phyloP scores from a whole-genome alignment of 2,888 invertebrate species.

The Eucera pruinosa region DNA sequence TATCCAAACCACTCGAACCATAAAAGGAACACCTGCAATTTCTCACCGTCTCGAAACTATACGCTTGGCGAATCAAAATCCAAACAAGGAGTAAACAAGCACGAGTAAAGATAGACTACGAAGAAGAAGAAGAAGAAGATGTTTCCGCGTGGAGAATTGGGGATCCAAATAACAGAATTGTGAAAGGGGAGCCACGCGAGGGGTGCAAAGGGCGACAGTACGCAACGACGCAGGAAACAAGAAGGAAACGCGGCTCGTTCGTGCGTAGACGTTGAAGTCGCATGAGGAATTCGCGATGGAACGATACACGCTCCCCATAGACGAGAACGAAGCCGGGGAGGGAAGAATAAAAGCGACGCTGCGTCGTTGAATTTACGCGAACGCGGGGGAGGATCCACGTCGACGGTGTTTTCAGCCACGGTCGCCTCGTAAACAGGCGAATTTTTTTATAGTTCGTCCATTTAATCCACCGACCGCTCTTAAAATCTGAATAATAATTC shows the following conservation, averaged over 20 bases:
- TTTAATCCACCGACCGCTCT: slow-evolving; percentile 28
- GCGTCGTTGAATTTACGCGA: slow-evolving; percentile 49
- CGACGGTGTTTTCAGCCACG: slow-evolving; percentile 14
- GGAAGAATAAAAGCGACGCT: slow-evolving; percentile 23
- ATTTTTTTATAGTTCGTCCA: slow-evolving; percentile 38
- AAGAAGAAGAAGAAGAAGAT: too few relatives aligned
- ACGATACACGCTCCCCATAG: too few relatives aligned
- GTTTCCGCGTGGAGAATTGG: not conserved
- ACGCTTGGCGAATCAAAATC: too few relatives aligned
- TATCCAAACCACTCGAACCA: too few relatives aligned
- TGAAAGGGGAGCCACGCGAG: not conserved
- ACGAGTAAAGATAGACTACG: too few relatives aligned
- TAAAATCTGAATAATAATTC: slow-evolving; percentile 35
- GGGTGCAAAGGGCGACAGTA: not conserved
- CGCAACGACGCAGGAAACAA: too few relatives aligned
- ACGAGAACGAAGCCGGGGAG: too few relatives aligned
- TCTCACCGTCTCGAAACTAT: too few relatives aligned
- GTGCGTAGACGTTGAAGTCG: slow-evolving; percentile 13
- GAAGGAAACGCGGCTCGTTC: slow-evolving; percentile 3
- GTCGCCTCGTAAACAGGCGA: slow-evolving; percentile 22
- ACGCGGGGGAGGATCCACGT: not conserved
- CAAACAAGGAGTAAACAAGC: too few relatives aligned
- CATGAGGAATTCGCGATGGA: slow-evolving; percentile 16
- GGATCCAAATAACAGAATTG: slow-evolving; percentile 2
- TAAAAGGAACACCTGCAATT: too few relatives aligned